phyloP scores from a whole-genome alignment of 2,888 invertebrate species.

The Eurois occulta region DNA sequence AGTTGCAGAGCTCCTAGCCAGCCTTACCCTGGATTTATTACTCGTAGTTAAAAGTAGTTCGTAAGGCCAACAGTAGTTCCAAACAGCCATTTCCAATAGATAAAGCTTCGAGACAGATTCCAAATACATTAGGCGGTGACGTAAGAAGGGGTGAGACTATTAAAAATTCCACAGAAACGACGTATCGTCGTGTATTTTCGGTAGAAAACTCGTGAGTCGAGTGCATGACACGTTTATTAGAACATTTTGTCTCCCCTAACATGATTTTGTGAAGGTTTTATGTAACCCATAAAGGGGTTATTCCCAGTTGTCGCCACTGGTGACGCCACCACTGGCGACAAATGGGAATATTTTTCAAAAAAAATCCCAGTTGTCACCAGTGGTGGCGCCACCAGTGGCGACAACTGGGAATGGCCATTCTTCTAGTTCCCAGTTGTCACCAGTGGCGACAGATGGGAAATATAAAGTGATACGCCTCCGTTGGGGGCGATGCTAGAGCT shows the following conservation, averaged over 20 bases:
- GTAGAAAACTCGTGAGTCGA: conserved; percentile 72
- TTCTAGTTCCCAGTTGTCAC: too few relatives aligned
- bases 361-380: too few relatives aligned
- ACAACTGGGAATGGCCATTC: too few relatives aligned
- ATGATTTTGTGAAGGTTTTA: conserved; percentile 64
- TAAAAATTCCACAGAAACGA: conserved; percentile 86
- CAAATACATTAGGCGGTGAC: conserved; percentile 88
- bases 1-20: conserved; percentile 80
- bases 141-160: conserved; percentile 83
- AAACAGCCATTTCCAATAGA: conserved; percentile 90
- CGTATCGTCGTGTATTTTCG: conserved; percentile 76
- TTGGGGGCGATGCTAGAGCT: too few relatives aligned
- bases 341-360: too few relatives aligned
- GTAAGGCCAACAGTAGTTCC: conserved; percentile 86
- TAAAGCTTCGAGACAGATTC: conserved; percentile 88
- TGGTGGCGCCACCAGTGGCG: too few relatives aligned
- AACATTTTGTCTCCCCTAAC: conserved; percentile 73
- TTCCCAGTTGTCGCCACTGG: too few relatives aligned
- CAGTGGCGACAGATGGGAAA: too few relatives aligned
- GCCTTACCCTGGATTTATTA: conserved; percentile 88
- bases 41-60: conserved; percentile 89
- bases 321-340: too few relatives aligned
- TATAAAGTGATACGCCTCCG: too few relatives aligned
- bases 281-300: too few relatives aligned
- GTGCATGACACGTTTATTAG: conserved; percentile 85